Conservation (phyloP, 2,113 vertebrate species). For the Eleginops maclovinus region DNA sequence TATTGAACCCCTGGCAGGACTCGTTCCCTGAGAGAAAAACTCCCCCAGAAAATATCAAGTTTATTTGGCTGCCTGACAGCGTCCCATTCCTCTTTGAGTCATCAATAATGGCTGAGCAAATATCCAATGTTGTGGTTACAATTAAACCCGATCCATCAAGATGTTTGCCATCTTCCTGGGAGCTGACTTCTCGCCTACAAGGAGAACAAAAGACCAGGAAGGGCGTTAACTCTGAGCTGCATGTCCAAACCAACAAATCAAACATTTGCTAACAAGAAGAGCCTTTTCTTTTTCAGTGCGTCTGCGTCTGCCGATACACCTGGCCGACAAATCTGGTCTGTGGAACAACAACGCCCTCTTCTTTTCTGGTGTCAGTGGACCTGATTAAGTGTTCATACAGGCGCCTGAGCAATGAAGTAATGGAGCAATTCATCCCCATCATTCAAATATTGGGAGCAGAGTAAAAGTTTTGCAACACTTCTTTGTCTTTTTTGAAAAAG, state of each 20-base stretch:
- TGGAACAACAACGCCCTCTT: not conserved
- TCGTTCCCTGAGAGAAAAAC: not conserved
- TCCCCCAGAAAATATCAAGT: conserved; percentile 7
- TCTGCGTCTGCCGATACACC: conserved; percentile 27
- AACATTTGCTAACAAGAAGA: conserved; percentile 39
- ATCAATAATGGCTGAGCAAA: conserved; percentile 51
- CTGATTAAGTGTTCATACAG: not conserved
- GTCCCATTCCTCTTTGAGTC: conserved; percentile 23
- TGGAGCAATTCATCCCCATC: too few relatives aligned
- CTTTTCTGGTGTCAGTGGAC: not conserved
- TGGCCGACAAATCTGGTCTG: conserved; percentile 39
- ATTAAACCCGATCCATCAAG: conserved; percentile 53
- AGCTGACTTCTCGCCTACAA: conserved; percentile 33
- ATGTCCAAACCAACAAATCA: conserved; percentile 37
- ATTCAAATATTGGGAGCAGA: too few relatives aligned
- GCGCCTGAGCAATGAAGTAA: too few relatives aligned
- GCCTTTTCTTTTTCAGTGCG: conserved; percentile 11
- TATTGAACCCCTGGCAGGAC: conserved; percentile 16
- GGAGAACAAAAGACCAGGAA: conserved; percentile 47
- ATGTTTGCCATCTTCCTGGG: conserved; percentile 31
- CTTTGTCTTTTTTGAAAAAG: too few relatives aligned
- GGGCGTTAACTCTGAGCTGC: conserved; percentile 15
- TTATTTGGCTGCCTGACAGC: conserved; percentile 5
- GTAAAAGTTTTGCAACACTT: too few relatives aligned
- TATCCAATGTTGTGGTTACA: conserved; percentile 48